phyloP scores from a whole-genome alignment of 2,113 vertebrate species.

The Terrapene triunguis region DNA sequence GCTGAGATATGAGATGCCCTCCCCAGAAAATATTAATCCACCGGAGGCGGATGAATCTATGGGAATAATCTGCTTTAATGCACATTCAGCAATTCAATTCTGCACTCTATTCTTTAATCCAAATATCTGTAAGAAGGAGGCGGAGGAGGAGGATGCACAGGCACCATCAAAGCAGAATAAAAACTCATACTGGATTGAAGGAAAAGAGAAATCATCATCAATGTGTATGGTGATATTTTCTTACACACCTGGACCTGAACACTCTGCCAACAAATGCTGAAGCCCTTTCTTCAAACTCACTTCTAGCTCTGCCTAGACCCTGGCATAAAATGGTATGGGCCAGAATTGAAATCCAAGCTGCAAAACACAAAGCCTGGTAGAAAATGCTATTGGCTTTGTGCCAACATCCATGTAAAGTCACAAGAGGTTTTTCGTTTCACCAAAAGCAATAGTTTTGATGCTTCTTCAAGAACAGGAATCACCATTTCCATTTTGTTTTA shows the following conservation, averaged over 20 bases:
- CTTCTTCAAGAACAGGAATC: not conserved
- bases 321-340: not conserved
- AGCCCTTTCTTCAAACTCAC: not conserved
- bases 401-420: not conserved
- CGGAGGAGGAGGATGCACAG: slow-evolving; percentile 27
- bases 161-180: not conserved
- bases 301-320: not conserved
- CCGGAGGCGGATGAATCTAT: slow-evolving; percentile 33
- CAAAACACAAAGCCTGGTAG: not conserved
- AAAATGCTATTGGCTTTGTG: not conserved
- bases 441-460: not conserved
- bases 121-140: slow-evolving; percentile 67
- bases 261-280: fast-evolving
- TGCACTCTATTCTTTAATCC: slow-evolving; percentile 71
- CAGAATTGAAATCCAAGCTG: not conserved
- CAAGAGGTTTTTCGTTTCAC: not conserved
- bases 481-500: not conserved
- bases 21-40: slow-evolving; percentile 65
- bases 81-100: slow-evolving; percentile 67
- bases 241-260: not conserved
- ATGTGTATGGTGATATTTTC: fast-evolving
- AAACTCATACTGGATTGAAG: not conserved
- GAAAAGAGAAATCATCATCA: not conserved
- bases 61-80: slow-evolving; percentile 71
- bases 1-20: not conserved